A percentile compares a stretch with the other conserved stretches of the same genome.
phyloP scores from a whole-genome alignment of 2,797 vertebrate genomes.

The Pseudochirops corinnae region DNA sequence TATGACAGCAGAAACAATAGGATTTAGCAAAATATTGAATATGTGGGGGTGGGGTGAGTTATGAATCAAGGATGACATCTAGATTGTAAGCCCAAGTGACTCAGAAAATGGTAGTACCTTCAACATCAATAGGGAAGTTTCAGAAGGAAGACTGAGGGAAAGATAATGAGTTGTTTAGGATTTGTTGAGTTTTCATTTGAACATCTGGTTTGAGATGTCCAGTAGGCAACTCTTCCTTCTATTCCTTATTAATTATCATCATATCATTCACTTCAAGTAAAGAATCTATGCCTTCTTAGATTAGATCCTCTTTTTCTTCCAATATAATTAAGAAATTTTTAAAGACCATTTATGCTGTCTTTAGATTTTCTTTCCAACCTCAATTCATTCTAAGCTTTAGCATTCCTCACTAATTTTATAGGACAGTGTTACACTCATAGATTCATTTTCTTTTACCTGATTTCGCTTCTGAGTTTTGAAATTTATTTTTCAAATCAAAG shows the following conservation, averaged over 20 bases:
- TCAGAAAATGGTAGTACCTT: background rate
- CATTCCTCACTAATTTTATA: background rate
- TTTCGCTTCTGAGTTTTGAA: background rate
- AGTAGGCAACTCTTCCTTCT: background rate
- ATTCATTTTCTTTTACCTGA: background rate
- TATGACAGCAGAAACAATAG: background rate
- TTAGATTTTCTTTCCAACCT: background rate
- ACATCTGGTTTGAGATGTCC: background rate
- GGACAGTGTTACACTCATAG: background rate
- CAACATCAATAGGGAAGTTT: background rate
- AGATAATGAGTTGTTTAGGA: background rate
- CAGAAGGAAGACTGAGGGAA: background rate
- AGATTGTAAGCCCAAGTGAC: background rate
- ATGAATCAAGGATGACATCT: background rate
- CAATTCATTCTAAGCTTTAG: background rate
- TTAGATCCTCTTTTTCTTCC: background rate
- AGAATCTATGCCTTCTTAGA: background rate
- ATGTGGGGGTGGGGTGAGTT: background rate
- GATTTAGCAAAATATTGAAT: background rate
- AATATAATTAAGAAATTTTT: background rate
- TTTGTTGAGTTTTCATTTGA: background rate
- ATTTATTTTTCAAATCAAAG: background rate
- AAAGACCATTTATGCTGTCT: background rate
- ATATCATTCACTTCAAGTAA: background rate
- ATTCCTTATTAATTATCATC: background rate